These are phyloP conservation scores for Carassius auratus DNA, from an alignment of 2,113 vertebrate species.

Conservation along the genomic window DNA sequence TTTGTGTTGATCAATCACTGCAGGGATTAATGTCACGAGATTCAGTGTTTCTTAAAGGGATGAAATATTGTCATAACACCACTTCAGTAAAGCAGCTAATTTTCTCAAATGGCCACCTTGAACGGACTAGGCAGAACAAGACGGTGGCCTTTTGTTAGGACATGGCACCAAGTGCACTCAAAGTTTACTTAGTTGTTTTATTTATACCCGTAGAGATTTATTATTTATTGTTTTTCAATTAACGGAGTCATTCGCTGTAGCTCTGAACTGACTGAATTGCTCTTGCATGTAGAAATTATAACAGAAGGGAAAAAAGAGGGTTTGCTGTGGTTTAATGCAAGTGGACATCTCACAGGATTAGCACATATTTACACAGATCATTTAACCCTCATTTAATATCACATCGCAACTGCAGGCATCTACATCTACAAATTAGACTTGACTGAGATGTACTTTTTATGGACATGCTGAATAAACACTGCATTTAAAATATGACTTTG, in stretches of 20 bases:
- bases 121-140: background rate
- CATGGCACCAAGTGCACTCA: slow-evolving; percentile 36
- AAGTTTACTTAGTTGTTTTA: slow-evolving; percentile 35
- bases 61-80: background rate
- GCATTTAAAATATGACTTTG: background rate
- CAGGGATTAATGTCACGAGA: slow-evolving; percentile 11
- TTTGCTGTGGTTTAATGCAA: slow-evolving; percentile 32
- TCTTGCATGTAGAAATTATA: slow-evolving; percentile 10
- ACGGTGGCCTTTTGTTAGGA: slow-evolving; percentile 24
- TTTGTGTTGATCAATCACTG: slow-evolving; percentile 12
- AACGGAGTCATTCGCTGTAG: background rate
- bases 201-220: slow-evolving; percentile 38
- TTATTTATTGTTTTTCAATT: slow-evolving; percentile 42
- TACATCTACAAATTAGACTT: background rate
- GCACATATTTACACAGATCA: slow-evolving; percentile 5
- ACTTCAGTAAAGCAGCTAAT: slow-evolving; percentile 42
- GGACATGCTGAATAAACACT: slow-evolving; percentile 43
- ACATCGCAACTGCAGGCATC: background rate
- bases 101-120: background rate
- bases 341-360: slow-evolving; percentile 1
- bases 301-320: background rate
- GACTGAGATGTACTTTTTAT: slow-evolving; percentile 25
- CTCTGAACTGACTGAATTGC: background rate
- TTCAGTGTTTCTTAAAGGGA: slow-evolving; percentile 25
- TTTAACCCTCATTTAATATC: slow-evolving; percentile 26